These are phyloP conservation scores for Graptemys geographica DNA, from an alignment of 2,797 vertebrate species.

Conservation along the genomic window DNA sequence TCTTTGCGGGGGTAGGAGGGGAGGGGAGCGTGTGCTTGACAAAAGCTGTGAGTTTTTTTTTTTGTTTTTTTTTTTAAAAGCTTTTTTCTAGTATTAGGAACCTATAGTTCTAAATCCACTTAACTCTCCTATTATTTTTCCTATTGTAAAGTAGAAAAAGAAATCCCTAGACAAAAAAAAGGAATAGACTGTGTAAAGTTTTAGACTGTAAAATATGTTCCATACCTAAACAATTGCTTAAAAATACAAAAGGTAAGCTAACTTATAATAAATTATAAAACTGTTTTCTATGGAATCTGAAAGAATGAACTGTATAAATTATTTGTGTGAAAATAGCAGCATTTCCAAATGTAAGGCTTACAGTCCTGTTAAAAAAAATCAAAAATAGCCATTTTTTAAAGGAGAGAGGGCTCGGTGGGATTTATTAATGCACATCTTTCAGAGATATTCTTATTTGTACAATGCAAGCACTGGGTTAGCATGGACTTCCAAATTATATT, in stretches of 20 bases:
- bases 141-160: slow-evolving; percentile 24
- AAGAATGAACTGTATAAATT: slow-evolving; percentile 72
- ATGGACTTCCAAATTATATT: slow-evolving; percentile 98
- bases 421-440: slow-evolving; percentile 97
- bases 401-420: slow-evolving; percentile 94
- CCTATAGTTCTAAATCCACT: slow-evolving; percentile 28
- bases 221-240: slow-evolving; percentile 44
- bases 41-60: background rate
- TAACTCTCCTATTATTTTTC: slow-evolving; percentile 45
- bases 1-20: background rate
- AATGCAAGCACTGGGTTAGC: slow-evolving; percentile 93
- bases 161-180: slow-evolving; percentile 31
- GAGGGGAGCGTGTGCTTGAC: background rate
- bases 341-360: slow-evolving; percentile 77
- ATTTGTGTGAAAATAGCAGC: slow-evolving; percentile 76
- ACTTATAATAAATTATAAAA: slow-evolving; percentile 63
- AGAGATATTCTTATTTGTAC: slow-evolving; percentile 90
- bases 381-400: slow-evolving; percentile 90
- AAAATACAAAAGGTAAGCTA: slow-evolving; percentile 19
- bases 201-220: slow-evolving; percentile 34
- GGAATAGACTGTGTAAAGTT: slow-evolving; percentile 35
- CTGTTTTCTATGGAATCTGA: slow-evolving; percentile 61
- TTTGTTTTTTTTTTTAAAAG: background rate
- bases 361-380: slow-evolving; percentile 84
- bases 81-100: background rate